phyloP scores from a whole-genome alignment of 2,113 vertebrate genomes.

The Solea senegalensis region DNA sequence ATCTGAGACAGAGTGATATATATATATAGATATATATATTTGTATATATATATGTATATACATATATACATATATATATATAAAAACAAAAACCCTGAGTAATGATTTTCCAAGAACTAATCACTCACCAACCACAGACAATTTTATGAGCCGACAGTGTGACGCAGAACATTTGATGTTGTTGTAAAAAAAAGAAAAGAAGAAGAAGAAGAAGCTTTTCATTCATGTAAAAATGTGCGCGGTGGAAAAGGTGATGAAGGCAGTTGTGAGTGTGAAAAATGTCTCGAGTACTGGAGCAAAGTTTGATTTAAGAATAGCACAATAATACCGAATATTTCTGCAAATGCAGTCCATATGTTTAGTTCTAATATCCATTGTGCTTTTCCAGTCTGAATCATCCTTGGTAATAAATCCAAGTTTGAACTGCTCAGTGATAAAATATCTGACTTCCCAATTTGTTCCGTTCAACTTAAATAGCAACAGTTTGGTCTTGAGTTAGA shows the following conservation, averaged over 20 bases:
- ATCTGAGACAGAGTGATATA: no score
- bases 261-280: not conserved
- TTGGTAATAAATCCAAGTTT: slow-evolving; percentile 6
- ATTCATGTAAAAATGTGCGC: no score
- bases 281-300: not conserved
- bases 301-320: slow-evolving; percentile 7
- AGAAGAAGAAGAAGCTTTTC: no score
- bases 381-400: slow-evolving; percentile 13
- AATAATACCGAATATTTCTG: slow-evolving; percentile 10
- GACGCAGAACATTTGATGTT: not conserved
- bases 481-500: not conserved
- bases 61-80: no score
- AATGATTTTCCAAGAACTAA: slow-evolving; percentile 6
- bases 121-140: slow-evolving; percentile 30
- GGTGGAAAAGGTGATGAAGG: not conserved
- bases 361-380: slow-evolving; percentile 1
- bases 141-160: slow-evolving; percentile 10
- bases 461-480: not conserved
- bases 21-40: no score
- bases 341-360: slow-evolving; percentile 40
- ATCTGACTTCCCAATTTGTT: not conserved
- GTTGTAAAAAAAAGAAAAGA: not conserved
- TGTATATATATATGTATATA: no score
- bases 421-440: slow-evolving; percentile 9
- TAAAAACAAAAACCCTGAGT: no score